A percentile compares a stretch with the other conserved stretches of the same genome.
Conservation (phyloP, 2,113 vertebrate species). For the Geococcyx californianus region DNA sequence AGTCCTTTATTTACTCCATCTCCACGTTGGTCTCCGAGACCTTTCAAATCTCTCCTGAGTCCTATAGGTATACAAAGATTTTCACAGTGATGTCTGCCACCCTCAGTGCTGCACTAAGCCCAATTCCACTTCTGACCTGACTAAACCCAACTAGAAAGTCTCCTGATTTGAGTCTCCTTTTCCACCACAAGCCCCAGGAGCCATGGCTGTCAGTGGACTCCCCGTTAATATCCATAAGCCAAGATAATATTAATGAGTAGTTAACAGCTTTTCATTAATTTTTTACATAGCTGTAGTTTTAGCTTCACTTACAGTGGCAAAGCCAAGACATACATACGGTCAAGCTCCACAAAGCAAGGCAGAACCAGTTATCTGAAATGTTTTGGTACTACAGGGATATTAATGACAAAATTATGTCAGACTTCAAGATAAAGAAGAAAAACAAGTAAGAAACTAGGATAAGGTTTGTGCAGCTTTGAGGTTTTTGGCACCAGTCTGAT, state of each 20-base stretch:
- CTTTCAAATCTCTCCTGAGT: neutral
- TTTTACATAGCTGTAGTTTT: neutral
- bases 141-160: neutral
- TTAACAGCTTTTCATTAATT: neutral
- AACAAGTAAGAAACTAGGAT: neutral
- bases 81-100: neutral
- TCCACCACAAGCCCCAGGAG: neutral
- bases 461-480: neutral
- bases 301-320: neutral
- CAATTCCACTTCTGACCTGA: neutral
- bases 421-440: neutral
- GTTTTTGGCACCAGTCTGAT: neutral
- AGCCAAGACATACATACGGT: neutral
- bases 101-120: neutral
- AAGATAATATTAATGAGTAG: neutral
- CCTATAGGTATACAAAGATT: neutral
- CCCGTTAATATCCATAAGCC: neutral
- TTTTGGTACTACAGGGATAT: neutral
- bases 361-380: neutral
- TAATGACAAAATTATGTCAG: neutral
- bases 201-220: neutral
- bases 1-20: neutral
- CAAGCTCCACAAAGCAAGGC: neutral
- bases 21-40: neutral
- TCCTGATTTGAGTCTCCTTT: neutral